Conservation (phyloP, 53 echinoderm and acorn worm genomes). For the Hippasteria phrygiana region DNA sequence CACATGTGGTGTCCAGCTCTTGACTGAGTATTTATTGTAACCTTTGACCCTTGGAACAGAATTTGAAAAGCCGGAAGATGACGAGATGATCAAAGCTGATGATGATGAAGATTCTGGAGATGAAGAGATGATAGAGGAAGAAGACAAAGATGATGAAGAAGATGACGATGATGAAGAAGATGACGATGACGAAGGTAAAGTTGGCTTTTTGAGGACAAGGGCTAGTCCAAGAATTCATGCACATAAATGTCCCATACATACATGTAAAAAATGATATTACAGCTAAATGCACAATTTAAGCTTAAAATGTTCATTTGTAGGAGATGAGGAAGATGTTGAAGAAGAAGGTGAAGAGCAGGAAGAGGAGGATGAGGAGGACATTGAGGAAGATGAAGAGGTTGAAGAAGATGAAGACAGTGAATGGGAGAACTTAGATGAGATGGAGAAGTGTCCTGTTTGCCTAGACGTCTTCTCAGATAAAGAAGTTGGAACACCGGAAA, state of each 20-base stretch:
- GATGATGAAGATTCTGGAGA: not conserved
- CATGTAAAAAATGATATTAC: not conserved
- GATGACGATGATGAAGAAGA: conserved; percentile 39
- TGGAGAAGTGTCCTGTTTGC: conserved; percentile 87
- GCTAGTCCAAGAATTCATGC: not conserved
- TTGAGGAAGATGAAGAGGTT: conserved; percentile 33
- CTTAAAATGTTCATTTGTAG: not conserved
- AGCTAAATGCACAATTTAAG: not conserved
- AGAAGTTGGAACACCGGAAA: conserved; percentile 91
- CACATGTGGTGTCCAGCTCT: not conserved
- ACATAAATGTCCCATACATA: not conserved
- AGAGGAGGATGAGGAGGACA: conserved; percentile 44
- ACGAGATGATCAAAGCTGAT: too few species aligned
- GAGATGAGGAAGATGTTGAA: conserved; percentile 10
- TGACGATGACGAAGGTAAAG: not conserved
- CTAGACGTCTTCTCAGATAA: conserved; percentile 74
- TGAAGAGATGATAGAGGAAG: not conserved
- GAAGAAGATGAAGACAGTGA: conserved; percentile 53
- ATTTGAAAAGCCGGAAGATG: not conserved
- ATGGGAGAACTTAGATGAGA: conserved; percentile 50
- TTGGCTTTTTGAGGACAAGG: not conserved
- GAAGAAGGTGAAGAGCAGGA: conserved; percentile 61
- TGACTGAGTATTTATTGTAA: not conserved
- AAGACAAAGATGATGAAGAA: conserved; percentile 3
- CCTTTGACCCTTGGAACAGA: too few species aligned